Conservation (phyloP, 2,888 invertebrate species). For the Sturmia bella region DNA sequence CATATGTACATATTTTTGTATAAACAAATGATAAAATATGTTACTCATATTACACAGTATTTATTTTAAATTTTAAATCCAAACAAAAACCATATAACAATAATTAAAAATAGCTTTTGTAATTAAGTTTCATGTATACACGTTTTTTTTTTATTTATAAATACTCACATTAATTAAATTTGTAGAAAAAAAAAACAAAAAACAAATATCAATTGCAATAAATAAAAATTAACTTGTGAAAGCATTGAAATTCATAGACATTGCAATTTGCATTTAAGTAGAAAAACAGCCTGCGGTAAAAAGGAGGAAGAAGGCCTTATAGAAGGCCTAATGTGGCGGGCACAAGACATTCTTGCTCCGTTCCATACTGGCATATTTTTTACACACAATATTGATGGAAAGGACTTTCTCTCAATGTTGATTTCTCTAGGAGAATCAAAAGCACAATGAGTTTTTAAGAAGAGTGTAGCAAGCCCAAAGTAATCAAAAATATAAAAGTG, state of each 20-base stretch:
- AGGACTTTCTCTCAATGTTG: no score
- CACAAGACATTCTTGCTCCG: no score
- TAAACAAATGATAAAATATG: constrained; percentile 11
- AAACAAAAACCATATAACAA: background rate
- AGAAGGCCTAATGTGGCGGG: no score
- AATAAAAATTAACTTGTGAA: constrained; percentile 63
- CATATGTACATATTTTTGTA: no score
- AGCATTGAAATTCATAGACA: constrained; percentile 52
- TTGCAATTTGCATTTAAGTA: background rate
- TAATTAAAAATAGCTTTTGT: constrained; percentile 23
- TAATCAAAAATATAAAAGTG: no score
- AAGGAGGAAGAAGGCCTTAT: no score
- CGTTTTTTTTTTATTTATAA: background rate
- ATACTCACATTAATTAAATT: constrained; percentile 37
- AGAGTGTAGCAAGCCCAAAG: no score
- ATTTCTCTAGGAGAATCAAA: no score
- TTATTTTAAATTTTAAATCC: background rate
- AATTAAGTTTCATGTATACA: constrained; percentile 8
- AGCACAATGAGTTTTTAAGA: no score
- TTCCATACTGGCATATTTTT: no score
- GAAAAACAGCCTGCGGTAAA: no score
- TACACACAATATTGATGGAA: no score
- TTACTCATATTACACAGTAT: background rate
- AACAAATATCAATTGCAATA: constrained; percentile 63
- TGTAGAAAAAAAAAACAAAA: constrained; percentile 40